Base-by-base conservation (phyloP, 2,113 vertebrate species). In the Psephotus haematonotus region DNA sequence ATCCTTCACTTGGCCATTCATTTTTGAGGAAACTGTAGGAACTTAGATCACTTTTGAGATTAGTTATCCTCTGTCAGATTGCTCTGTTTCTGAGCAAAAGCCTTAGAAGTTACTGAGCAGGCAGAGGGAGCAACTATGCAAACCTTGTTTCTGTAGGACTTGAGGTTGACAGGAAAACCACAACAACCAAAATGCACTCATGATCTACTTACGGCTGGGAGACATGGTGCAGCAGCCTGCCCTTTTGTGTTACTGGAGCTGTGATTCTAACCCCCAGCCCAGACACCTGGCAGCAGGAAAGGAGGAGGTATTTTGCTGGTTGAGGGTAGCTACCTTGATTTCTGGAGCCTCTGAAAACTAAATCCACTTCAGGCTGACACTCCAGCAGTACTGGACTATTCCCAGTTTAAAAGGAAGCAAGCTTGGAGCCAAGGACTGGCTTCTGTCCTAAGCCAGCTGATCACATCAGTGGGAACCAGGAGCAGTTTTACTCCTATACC, bases 181-280 rank as follows among this genome's bases (percentile, higher is more conserved):
- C 57, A 82, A 25, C 20, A 33, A 67, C 17, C 4, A 39, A 72
- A 63, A 57, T 16, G 4, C 11, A 12, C 33, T 77, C 28, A 4
- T 25, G 44, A 29, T 15, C 63, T 62, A 9, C n/a, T 24, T 0
- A 1, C 46, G 82, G 22, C 18, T 1, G 1, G 13, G 24, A 17
- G 17, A 31, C 7, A 4, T 3, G 10, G 9, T 28, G 29, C 25
- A 49, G 59, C 39, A 71, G 27, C 27, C 53, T 60, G 31, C 9
- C 25, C 18, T 37, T 35, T 11, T 24, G 39, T 88, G 37, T 62
- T 46, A 27, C 69, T 55, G 31, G 24, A 60, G 7, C 22, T 23
- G 50, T 55, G 64, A 35, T 18, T 35, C 49, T n/a, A 22, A 62
- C 24, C 27, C 25, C 13, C 43, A 52, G 62, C 27, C 10, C 1